Percentiles rank a stretch among this genome's conserved stretches.
These are phyloP conservation scores for Acanthosepion pharaonis DNA, from an alignment of 2,888 invertebrate species.

Conservation along the genomic window DNA sequence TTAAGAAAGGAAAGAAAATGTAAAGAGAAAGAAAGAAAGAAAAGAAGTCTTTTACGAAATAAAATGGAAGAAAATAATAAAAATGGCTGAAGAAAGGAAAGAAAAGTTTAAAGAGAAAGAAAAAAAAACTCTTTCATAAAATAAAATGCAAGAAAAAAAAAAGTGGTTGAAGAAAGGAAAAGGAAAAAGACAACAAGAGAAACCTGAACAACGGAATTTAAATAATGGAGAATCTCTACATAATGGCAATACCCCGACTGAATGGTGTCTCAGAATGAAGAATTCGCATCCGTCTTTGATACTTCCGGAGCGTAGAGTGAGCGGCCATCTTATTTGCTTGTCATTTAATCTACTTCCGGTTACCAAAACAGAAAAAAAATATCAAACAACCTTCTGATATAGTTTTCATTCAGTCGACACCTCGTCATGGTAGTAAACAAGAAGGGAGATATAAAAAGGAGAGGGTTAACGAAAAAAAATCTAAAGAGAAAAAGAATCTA, in stretches of 20 bases:
- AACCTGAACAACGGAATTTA: neutral
- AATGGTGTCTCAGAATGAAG: neutral
- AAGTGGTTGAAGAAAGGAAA: neutral
- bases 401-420: neutral
- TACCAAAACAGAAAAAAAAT: neutral
- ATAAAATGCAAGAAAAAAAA: neutral
- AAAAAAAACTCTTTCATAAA: too few relatives aligned
- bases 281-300: neutral
- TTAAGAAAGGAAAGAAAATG: neutral
- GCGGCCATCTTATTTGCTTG: neutral
- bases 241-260: neutral
- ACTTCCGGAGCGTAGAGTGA: neutral
- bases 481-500: too few relatives aligned
- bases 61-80: too few relatives aligned
- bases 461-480: too few relatives aligned
- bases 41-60: too few relatives aligned
- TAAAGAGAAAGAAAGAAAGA: too few relatives aligned
- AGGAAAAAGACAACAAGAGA: neutral
- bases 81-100: too few relatives aligned
- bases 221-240: neutral
- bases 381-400: neutral
- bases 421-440: neutral
- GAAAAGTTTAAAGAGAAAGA: too few relatives aligned
- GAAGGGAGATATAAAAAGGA: neutral
- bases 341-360: slow-evolving; percentile 1